Conservation (phyloP, 2,888 invertebrate species). For the Xylota segnis region DNA sequence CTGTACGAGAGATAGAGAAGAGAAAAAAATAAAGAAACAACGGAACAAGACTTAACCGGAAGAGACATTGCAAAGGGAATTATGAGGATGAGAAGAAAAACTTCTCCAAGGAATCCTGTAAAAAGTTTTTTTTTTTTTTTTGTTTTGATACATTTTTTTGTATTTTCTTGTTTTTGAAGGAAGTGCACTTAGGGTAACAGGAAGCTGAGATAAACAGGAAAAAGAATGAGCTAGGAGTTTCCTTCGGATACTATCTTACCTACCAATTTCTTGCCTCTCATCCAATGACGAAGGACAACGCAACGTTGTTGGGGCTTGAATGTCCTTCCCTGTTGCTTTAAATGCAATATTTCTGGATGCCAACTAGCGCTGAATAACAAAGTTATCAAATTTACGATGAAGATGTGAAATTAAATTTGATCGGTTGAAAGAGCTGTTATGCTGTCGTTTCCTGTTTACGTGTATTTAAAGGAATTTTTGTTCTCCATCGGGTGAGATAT, state of each 20-base stretch:
- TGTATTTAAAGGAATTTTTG: conserved; percentile 7
- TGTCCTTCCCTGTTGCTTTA: conserved; percentile 54
- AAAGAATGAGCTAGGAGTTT: conserved; percentile 42
- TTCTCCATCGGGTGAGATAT: conserved; percentile 1
- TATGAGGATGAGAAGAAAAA: conserved; percentile 49
- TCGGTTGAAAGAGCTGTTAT: conserved; percentile 43
- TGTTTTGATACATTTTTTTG: neutral
- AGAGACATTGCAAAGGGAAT: conserved; percentile 48
- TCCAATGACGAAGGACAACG: conserved; percentile 13
- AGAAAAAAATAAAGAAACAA: too few relatives aligned
- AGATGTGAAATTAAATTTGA: conserved; percentile 60
- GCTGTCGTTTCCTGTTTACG: conserved; percentile 35
- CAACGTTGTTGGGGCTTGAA: conserved; percentile 25
- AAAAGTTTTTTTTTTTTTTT: conserved; percentile 27
- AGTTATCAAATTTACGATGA: conserved; percentile 60
- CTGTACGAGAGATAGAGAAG: conserved; percentile 20
- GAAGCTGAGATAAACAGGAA: conserved; percentile 62
- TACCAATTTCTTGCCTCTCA: conserved; percentile 10
- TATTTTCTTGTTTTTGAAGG: conserved; percentile 10
- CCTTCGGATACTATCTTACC: conserved; percentile 19
- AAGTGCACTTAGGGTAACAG: conserved; percentile 60
- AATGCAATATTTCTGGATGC: conserved; percentile 55
- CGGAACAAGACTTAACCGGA: conserved; percentile 53
- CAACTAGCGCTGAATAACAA: conserved; percentile 64
- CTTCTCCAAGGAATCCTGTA: conserved; percentile 47